Conservation (phyloP, 2,113 vertebrate species). For the Mobula birostris region DNA sequence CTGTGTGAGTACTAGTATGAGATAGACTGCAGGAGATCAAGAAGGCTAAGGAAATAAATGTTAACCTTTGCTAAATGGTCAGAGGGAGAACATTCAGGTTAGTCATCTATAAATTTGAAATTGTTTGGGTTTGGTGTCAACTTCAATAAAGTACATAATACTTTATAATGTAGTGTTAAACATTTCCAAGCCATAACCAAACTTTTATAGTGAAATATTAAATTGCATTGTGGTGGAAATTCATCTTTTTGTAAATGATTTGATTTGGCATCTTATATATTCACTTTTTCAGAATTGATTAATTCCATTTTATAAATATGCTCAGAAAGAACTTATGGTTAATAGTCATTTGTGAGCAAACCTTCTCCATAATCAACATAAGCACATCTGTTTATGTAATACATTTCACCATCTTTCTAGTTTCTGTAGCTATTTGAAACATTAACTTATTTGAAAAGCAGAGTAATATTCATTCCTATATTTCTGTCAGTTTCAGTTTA, state of each 20-base stretch:
- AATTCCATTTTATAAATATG: neutral
- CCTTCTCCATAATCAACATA: neutral
- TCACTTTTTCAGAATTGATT: neutral
- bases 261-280: neutral
- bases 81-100: too few relatives aligned
- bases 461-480: neutral
- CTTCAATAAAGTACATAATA: neutral
- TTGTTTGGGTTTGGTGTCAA: too few relatives aligned
- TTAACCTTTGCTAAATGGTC: too few relatives aligned
- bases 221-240: neutral
- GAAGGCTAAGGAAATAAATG: too few relatives aligned
- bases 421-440: neutral
- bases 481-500: neutral
- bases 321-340: neutral
- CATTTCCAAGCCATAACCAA: neutral
- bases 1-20: too few relatives aligned
- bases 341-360: neutral
- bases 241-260: neutral
- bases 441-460: neutral
- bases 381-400: neutral
- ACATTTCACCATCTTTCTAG: neutral
- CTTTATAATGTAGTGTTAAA: neutral
- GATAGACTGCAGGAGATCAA: too few relatives aligned
- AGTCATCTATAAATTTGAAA: too few relatives aligned
- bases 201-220: neutral